Evolutionary conservation across 2,888 invertebrate genomes (phyloP).

Genomic region (Marasmarcha lunaedactyla): DNA sequence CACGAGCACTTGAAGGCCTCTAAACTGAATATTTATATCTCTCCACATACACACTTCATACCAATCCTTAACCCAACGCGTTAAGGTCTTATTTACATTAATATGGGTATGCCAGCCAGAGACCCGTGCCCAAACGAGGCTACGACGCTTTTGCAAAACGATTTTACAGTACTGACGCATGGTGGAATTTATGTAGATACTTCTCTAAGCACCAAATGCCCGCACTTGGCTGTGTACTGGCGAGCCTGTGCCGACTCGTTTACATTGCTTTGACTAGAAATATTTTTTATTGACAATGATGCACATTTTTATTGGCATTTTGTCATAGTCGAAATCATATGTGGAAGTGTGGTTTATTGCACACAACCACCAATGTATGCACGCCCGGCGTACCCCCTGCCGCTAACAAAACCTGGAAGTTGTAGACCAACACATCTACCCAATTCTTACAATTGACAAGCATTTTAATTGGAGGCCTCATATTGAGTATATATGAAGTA

Average conservation of each 20-base stretch:
- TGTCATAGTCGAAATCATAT: too few species aligned
- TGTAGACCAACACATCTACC: too few species aligned
- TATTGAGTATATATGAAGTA: too few species aligned
- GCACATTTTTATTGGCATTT: too few species aligned
- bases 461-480: too few species aligned
- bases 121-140: conserved; percentile 28
- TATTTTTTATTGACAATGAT: too few species aligned
- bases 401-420: too few species aligned
- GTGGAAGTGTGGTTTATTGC: too few species aligned
- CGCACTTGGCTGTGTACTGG: neutral
- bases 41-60: neutral
- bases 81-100: neutral
- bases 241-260: neutral
- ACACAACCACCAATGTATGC: too few species aligned
- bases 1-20: conserved; percentile 34
- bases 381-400: too few species aligned
- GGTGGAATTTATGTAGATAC: conserved; percentile 32
- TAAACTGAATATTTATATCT: conserved; percentile 47
- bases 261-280: conserved; percentile 3
- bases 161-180: conserved; percentile 40
- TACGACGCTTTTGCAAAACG: conserved; percentile 37
- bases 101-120: neutral
- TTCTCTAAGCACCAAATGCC: neutral
- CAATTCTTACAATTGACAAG: too few species aligned
- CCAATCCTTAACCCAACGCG: neutral